These are phyloP conservation scores for Adela reaumurella DNA, from an alignment of 2,888 invertebrate species.

Conservation along the genomic window DNA sequence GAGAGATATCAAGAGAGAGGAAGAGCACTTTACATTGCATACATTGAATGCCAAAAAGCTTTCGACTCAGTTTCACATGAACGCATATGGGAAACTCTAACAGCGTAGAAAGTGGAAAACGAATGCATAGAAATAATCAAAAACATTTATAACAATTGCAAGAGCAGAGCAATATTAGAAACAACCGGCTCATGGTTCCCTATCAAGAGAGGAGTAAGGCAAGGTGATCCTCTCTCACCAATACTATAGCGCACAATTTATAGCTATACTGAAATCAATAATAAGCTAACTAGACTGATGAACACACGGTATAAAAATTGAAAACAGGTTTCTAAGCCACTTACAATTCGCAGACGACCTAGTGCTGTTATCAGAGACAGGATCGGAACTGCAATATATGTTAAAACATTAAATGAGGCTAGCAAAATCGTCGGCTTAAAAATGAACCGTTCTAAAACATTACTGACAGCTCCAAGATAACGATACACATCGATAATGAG, in stretches of 20 bases:
- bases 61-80: slow-evolving; percentile 4
- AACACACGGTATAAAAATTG: not conserved
- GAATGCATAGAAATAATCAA: slow-evolving; percentile 2
- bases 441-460: slow-evolving; percentile 10
- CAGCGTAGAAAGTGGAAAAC: slow-evolving; percentile 1
- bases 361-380: slow-evolving; percentile 2
- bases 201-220: too few species aligned
- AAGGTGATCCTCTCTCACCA: too few species aligned
- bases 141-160: slow-evolving; percentile 2
- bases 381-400: slow-evolving; percentile 8
- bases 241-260: not conserved
- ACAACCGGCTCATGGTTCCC: too few species aligned
- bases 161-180: slow-evolving; percentile 1
- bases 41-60: slow-evolving; percentile 5
- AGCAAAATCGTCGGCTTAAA: slow-evolving; percentile 9
- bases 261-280: slow-evolving; percentile 1
- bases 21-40: slow-evolving; percentile 2
- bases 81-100: slow-evolving; percentile 1
- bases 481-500: slow-evolving; percentile 7
- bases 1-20: slow-evolving; percentile 6
- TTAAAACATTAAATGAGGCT: slow-evolving; percentile 7
- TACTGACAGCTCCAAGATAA: slow-evolving; percentile 7
- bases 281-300: slow-evolving; percentile 1
- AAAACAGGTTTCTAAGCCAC: not conserved
- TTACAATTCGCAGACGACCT: slow-evolving; percentile 1